Evolutionary conservation across 2,113 vertebrate species (phyloP), one percentile per base, ranked within the genome.

Genomic region (Asarcornis scutulata): DNA sequence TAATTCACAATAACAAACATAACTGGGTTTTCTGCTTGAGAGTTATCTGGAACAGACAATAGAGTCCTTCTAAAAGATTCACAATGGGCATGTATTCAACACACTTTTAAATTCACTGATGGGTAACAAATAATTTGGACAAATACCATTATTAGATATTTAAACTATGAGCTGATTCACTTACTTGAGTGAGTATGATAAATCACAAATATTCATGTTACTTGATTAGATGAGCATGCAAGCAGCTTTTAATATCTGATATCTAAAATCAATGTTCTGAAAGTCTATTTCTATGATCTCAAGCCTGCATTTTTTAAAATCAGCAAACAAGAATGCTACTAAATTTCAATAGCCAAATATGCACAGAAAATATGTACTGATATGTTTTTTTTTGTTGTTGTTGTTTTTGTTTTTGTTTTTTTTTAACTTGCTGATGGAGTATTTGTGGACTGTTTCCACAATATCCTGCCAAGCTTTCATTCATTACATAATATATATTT

Each of bases 1-100:
- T 90, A 86, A 92, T 63, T 91, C 50, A 82, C 42, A 71, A 56
- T 76, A 17, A 74, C 9, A 78, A 87, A 84, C 85, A 20, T 29
- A 77, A 29, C 26, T 60, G 3, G 44, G 56, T 40, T 50, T 78
- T 78, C 83, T 87, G 44, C 26, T 72, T 82, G 22, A 84, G 42
- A 53, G 53, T 77, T 89, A 81, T 64, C 22, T 3, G 13, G 58
- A 95, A 83, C 21, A 84, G 64, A 14, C 62, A 86, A 71, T 23
- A 46, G 2, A 46, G 48, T 23, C 22, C 5, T 83, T 27, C 20
- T 36, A 92, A 62, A 80, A 55, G 67, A 85, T 74, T 25, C 63
- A 59, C 23, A 83, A 32, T 44, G 34, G 36, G 34, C 84, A 67
- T 15, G 29, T 48, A 93, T 78, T 89, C 38, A 92, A n/a, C 59